Evolutionary conservation across 2,888 invertebrate genomes (phyloP), one percentile per base, ranked within the genome.

Genomic region (Drosophila formosana): DNA sequence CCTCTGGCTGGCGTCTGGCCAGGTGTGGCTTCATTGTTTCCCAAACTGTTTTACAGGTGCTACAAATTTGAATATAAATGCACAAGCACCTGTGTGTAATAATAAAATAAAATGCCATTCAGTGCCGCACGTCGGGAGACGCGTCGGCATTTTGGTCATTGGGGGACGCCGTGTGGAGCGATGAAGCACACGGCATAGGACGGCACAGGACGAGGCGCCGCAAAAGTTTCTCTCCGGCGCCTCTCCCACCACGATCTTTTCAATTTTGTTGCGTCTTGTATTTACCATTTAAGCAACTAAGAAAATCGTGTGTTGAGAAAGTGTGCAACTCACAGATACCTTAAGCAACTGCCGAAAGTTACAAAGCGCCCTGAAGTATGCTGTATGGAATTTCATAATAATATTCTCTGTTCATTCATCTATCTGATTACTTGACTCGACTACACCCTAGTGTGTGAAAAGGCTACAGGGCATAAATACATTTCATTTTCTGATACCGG

Each of bases 51-150:
- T 75, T 80, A 80, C 84, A 88, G 89, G 72, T 88, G 89, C 84
- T 83, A 80, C 89, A 89, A 88, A 83, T 83, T 83, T 83, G 75
- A 83, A 83, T 83, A 83, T 72, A 83, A 88, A 88, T 83, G 71
- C 84, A 70, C 72, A 75, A 64, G 61, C 88, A 76, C 71, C 86
- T 88, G 86, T 82, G 83, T 82, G 74, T 68, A 76, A 80, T 88
- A 86, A 88, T 86, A 82, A 80, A 88, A 86, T 83, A 72, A 83
- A 88, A 83, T 88, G 80, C 80, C 68, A 76, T 75, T 78, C 85
- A 87, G 87, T 72, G 78, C 67, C 70, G 67, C 78, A 62, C 53
- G 43, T 65, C 49, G 58, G 51, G 60, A 69, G 85, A 68, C 71
- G 75, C 72, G 72, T 67, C 65, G 76, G 67, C 69, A 73, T 65